Conservation (phyloP, 2,113 vertebrate species). For the Smithornis capensis region DNA sequence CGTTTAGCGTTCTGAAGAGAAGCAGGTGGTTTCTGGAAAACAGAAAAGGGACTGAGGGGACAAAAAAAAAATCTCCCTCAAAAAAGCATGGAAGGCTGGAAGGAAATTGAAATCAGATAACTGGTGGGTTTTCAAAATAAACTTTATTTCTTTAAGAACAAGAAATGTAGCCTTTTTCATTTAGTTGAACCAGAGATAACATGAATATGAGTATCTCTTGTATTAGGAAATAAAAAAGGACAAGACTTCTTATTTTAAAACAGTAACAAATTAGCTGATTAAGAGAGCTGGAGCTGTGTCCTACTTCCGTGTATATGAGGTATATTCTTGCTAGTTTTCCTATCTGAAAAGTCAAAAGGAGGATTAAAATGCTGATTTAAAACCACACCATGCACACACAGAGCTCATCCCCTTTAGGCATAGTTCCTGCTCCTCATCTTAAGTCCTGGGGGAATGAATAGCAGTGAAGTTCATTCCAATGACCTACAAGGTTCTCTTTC, state of each 20-base stretch:
- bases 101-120: not conserved
- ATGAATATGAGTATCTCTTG: not conserved
- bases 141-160: not conserved
- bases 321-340: not conserved
- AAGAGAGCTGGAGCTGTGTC: not conserved
- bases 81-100: not conserved
- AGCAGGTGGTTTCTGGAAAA: not conserved
- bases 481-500: not conserved
- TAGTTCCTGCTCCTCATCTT: not conserved
- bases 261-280: not conserved
- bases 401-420: not conserved
- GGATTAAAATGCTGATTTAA: constrained; percentile 28
- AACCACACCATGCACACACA: not conserved
- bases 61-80: not conserved
- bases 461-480: constrained; percentile 16
- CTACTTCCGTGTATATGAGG: not conserved
- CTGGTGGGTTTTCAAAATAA: not conserved
- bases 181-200: not conserved
- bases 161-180: not conserved
- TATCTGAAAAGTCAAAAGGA: not conserved
- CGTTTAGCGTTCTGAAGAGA: not conserved
- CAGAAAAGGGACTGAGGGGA: not conserved
- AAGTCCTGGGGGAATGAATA: not conserved
- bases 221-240: not conserved
- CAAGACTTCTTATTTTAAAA: not conserved